Base-by-base conservation (phyloP, 1,140 invertebrate species). In the Lepidurus couesii region DNA sequence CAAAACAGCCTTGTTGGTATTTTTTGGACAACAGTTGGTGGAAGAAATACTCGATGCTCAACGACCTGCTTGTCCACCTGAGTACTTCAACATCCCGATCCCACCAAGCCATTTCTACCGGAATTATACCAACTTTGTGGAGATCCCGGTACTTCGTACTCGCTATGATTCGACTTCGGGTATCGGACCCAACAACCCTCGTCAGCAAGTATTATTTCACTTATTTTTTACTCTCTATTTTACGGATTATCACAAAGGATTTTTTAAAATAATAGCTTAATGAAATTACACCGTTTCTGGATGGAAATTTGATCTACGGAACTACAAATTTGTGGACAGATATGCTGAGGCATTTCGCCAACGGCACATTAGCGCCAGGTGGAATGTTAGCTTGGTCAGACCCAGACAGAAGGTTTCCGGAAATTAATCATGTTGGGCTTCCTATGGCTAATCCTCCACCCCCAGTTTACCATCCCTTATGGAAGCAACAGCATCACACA, bases 11-110 rank as follows among this genome's bases (percentile, higher is more conserved):
- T 85, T 92, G 42, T 85, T 91, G 74, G 90, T 91, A 5, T 92
- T 90, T 83, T 92, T 92, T 84, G 90, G 88, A 75, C 89, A 90
- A 82, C 89, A 90, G 83, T 85, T 90, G 4, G 88, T 90, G 16
- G 89, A 91, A 82, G 89, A 90, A 84, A 88, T 90, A 78, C 82
- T 90, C 74, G 89, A 90, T 84, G 86, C 88, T 10, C 89, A 90
- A 82, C 83, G 86, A 80, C 82, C 87, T 21, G 86, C 85, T n/a
- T 89, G 88, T 83, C 88, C 88, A 16, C 87, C 88, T 0, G 87
- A 89, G 82, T 89, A 89, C 82, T 87, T 89, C 78, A 89, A 89
- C 79, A 86, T 90, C 76, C n/a, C 81, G 26, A 86, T 90, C 73
- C 87, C 88, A 13, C 44, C 84, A 73, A 78, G 82, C 44, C 87